Conservation (phyloP, 2,888 invertebrate species). For the Tinea pellionella region DNA sequence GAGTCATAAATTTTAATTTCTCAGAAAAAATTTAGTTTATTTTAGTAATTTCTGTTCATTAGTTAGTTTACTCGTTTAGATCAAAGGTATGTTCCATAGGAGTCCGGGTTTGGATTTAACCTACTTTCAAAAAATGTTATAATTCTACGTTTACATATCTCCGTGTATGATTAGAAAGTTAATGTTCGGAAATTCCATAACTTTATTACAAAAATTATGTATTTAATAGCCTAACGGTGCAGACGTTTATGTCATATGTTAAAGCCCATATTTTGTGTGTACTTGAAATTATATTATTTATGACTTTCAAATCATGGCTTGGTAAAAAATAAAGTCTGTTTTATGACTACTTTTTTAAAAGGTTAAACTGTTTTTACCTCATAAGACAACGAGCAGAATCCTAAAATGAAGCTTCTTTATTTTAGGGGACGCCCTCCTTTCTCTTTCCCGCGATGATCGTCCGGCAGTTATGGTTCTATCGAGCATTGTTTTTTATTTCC, state of each 20-base stretch:
- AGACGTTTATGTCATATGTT: conserved; percentile 1
- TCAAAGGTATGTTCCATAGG: not conserved
- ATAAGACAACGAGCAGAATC: too few species aligned
- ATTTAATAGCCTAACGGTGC: conserved; percentile 12
- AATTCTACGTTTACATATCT: not conserved
- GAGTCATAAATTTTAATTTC: too few species aligned
- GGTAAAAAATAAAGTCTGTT: not conserved
- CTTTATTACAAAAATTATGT: conserved; percentile 12
- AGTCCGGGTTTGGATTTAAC: conserved; percentile 23
- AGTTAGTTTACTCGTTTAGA: too few species aligned
- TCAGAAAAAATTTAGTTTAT: too few species aligned
- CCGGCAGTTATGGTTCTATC: conserved; percentile 52
- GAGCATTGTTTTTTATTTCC: conserved; percentile 28
- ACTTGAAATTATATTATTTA: conserved; percentile 18
- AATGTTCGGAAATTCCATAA: conserved; percentile 12
- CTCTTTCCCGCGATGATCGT: conserved; percentile 48
- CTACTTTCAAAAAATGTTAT: conserved; percentile 38
- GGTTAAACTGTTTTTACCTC: not conserved
- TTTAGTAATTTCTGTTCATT: too few species aligned
- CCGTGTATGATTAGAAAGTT: conserved; percentile 12
- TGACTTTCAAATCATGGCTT: conserved; percentile 19
- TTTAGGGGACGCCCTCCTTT: conserved; percentile 35
- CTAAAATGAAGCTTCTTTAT: not conserved
- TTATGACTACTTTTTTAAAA: not conserved
- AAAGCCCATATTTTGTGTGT: conserved; percentile 14